Evolutionary conservation across 2,888 invertebrate genomes (phyloP).

Genomic region (Hydraecia micacea): DNA sequence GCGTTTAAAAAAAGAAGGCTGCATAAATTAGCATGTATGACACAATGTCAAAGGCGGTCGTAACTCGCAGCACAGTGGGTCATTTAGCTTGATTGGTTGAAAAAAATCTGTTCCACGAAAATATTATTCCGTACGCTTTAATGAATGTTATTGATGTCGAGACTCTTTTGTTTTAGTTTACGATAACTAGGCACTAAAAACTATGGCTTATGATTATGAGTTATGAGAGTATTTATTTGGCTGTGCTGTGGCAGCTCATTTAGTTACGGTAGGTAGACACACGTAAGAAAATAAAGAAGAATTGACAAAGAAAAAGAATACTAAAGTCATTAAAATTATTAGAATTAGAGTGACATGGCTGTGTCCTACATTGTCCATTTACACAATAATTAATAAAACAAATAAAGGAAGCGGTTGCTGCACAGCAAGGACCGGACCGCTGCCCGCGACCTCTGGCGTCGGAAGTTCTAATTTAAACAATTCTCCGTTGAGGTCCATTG

Average conservation of each 20-base stretch:
- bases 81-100: slow-evolving; percentile 25
- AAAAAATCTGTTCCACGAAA: slow-evolving; percentile 22
- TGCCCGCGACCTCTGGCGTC: slow-evolving; percentile 64
- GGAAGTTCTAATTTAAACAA: slow-evolving; percentile 86
- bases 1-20: slow-evolving; percentile 33
- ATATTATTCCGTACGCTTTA: slow-evolving; percentile 10
- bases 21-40: slow-evolving; percentile 50
- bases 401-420: slow-evolving; percentile 58
- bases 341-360: slow-evolving; percentile 4
- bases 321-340: slow-evolving; percentile 6
- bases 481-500: slow-evolving; percentile 74
- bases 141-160: slow-evolving; percentile 6
- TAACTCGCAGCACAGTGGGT: slow-evolving; percentile 40
- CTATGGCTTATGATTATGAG: background rate
- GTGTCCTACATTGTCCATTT: slow-evolving; percentile 42
- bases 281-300: background rate
- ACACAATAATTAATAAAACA: slow-evolving; percentile 52
- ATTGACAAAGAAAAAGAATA: background rate
- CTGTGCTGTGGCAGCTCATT: background rate
- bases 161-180: slow-evolving; percentile 28
- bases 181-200: background rate
- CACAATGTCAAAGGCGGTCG: slow-evolving; percentile 39
- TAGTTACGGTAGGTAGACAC: background rate
- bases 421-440: slow-evolving; percentile 43
- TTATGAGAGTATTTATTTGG: slow-evolving; percentile 4